These are phyloP conservation scores for Gonioctena quinquepunctata DNA, from an alignment of 1,140 invertebrate genomes.

Conservation along the genomic window DNA sequence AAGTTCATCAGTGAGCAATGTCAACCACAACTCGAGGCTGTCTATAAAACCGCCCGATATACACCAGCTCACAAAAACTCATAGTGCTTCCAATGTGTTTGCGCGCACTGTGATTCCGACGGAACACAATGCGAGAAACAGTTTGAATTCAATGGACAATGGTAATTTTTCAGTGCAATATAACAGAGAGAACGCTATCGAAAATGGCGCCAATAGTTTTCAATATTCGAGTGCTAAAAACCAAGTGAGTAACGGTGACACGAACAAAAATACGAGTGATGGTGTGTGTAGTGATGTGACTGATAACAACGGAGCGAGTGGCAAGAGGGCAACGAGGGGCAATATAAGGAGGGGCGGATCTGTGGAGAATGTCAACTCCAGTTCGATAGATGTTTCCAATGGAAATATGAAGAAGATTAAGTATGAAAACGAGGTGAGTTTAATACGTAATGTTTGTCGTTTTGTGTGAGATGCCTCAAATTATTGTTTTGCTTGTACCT, in stretches of 20 bases:
- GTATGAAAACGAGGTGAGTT: slow-evolving; percentile 52
- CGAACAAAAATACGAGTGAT: slow-evolving; percentile 3
- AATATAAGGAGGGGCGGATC: slow-evolving; percentile 51
- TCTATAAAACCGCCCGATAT: slow-evolving; percentile 25
- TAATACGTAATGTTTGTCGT: too few species aligned
- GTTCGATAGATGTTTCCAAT: slow-evolving; percentile 40
- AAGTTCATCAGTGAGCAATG: slow-evolving; percentile 35
- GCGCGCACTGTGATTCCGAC: slow-evolving; percentile 28
- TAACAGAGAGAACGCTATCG: slow-evolving; percentile 24
- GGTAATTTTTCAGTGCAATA: slow-evolving; percentile 42
- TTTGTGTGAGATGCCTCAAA: too few species aligned
- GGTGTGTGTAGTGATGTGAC: slow-evolving; percentile 19
- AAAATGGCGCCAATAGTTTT: slow-evolving; percentile 11
- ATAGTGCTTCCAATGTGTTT: slow-evolving; percentile 52
- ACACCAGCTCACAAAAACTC: slow-evolving; percentile 47
- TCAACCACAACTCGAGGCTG: slow-evolving; percentile 32
- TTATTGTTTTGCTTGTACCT: too few species aligned
- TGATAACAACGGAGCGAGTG: slow-evolving; percentile 17
- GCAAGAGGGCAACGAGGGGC: slow-evolving; percentile 10
- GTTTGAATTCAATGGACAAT: slow-evolving; percentile 36
- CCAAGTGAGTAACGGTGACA: neutral
- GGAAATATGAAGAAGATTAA: slow-evolving; percentile 50
- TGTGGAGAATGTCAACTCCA: slow-evolving; percentile 52
- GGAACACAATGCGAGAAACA: slow-evolving; percentile 37
- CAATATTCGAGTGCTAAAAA: slow-evolving; percentile 17